phyloP scores from a whole-genome alignment of 2,113 vertebrate genomes.

The Alectura lathami region DNA sequence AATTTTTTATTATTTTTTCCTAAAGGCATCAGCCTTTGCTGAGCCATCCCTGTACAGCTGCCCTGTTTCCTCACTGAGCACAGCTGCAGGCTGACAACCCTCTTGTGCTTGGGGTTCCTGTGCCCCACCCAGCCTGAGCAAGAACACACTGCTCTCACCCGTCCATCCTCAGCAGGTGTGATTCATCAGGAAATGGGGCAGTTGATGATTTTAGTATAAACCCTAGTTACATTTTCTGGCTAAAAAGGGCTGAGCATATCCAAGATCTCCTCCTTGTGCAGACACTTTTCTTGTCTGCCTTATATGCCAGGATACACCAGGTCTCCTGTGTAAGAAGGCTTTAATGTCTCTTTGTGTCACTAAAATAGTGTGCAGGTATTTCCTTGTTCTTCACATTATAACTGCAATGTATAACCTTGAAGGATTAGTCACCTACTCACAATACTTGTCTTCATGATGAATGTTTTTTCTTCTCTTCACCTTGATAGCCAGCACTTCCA shows the following conservation, averaged over 20 bases:
- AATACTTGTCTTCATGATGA: not conserved
- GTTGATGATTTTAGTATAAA: not conserved
- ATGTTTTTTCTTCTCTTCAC: not conserved
- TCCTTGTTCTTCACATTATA: not conserved
- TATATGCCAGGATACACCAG: not conserved
- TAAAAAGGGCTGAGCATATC: not conserved
- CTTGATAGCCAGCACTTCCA: not conserved
- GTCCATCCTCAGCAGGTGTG: not conserved
- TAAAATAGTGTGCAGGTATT: not conserved
- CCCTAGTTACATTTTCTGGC: not conserved
- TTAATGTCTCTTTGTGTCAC: not conserved
- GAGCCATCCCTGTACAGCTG: too few relatives aligned
- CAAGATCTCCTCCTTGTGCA: not conserved
- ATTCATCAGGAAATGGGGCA: not conserved
- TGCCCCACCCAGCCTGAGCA: not conserved
- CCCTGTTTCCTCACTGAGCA: not conserved
- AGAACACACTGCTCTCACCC: not conserved
- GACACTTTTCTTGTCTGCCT: not conserved
- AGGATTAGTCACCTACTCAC: not conserved
- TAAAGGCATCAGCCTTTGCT: too few relatives aligned
- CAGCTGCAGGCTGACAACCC: not conserved
- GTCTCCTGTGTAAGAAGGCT: not conserved
- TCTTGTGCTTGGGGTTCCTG: too few relatives aligned
- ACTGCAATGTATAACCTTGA: not conserved
- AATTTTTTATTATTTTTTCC: accelerated